Percentiles rank a stretch among this genome's conserved stretches.
phyloP scores from a whole-genome alignment of 2,888 invertebrate genomes.

The Cantharis lateralis region DNA sequence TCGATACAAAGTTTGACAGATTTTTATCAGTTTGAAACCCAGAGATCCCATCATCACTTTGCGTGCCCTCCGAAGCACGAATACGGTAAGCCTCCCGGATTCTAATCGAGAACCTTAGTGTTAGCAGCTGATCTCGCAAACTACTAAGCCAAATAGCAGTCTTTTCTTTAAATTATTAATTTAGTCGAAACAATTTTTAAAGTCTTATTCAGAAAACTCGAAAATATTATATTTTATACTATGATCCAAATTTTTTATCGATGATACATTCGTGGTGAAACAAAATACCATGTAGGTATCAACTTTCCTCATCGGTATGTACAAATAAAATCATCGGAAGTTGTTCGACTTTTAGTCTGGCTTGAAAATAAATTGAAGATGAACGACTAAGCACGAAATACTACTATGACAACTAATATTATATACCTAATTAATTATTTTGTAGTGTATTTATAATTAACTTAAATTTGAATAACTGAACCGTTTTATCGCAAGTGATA shows the following conservation, averaged over 20 bases:
- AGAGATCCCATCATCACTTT: too few relatives aligned
- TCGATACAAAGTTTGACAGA: too few relatives aligned
- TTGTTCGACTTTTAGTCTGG: background rate
- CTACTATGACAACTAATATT: background rate
- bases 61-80: too few relatives aligned
- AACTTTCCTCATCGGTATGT: background rate
- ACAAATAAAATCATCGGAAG: background rate
- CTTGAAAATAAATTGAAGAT: background rate
- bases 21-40: too few relatives aligned
- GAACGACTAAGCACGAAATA: background rate
- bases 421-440: background rate
- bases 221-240: background rate
- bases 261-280: background rate
- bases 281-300: background rate
- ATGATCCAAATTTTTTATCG: background rate
- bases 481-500: background rate
- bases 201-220: too few relatives aligned
- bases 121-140: too few relatives aligned
- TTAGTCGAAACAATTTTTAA: too few relatives aligned
- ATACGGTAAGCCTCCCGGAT: too few relatives aligned
- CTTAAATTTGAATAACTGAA: background rate
- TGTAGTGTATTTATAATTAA: background rate
- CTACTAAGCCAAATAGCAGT: too few relatives aligned
- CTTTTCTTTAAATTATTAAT: too few relatives aligned
- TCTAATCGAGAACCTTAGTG: too few relatives aligned